phyloP scores from a whole-genome alignment of 2,113 vertebrate genomes.

The Brachionichthys hirsutus region DNA sequence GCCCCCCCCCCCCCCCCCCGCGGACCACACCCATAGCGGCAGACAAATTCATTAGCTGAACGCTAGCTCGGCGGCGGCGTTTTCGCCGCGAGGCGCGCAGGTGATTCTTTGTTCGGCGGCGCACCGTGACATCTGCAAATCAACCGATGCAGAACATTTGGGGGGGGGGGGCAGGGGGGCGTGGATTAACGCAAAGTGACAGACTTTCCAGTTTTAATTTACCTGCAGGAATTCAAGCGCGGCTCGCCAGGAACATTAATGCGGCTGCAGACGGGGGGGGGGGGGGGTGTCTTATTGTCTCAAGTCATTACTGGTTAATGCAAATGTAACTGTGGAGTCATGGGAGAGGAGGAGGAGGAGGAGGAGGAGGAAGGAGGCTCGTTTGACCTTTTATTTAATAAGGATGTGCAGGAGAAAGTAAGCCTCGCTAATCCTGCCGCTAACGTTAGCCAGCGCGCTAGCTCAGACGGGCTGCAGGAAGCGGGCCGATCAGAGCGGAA shows the following conservation, averaged over 20 bases:
- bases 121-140: constrained; percentile 50
- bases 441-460: too few species aligned
- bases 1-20: constrained; percentile 30
- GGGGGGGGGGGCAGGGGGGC: constrained; percentile 11
- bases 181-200: too few species aligned
- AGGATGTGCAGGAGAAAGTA: too few species aligned
- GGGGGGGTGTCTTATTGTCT: constrained; percentile 9
- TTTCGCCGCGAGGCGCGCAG: constrained; percentile 18
- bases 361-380: too few species aligned
- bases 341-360: too few species aligned
- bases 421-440: too few species aligned
- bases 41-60: constrained; percentile 47
- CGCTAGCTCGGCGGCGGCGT: constrained; percentile 14
- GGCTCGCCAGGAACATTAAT: constrained; percentile 26
- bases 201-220: constrained; percentile 54
- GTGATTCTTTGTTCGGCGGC: constrained; percentile 49
- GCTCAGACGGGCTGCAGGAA: too few species aligned
- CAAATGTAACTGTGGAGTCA: neutral
- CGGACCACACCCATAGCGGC: constrained; percentile 19
- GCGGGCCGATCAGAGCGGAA: too few species aligned
- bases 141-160: constrained; percentile 41
- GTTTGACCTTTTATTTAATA: too few species aligned
- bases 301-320: constrained; percentile 21
- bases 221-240: constrained; percentile 46
- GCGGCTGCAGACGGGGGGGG: constrained; percentile 12